Evolutionary conservation across 2,797 vertebrate species (phyloP), one percentile per base, ranked within the genome.

Genomic region (Coccyzus lansbergi): DNA sequence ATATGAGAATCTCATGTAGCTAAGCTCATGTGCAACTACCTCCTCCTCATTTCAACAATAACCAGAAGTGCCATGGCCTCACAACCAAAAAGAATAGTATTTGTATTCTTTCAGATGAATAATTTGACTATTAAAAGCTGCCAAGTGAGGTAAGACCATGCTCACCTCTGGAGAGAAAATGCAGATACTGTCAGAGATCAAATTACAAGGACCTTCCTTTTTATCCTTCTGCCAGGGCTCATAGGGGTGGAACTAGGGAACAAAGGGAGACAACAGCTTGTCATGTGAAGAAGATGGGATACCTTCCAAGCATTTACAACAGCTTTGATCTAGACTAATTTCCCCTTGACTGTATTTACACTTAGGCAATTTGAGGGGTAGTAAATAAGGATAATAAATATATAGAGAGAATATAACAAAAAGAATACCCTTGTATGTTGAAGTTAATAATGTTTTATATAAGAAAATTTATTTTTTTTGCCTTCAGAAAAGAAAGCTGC

Each of bases 401-500:
- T 15, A 34, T 28, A 44, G 33, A 79, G 3, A 38, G 1, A 56
- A 80, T 85, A 38, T 74, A 83, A 52, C 2, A 6, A 33, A 90
- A 68, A 67, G 19, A 34, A 74, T 76, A 69, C 1, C 3, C 4
- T 8, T 1, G 4, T 7, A 26, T 69, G 16, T 29, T 56, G 40
- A 76, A 71, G 16, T 59, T 71, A 69, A 67, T 63, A 60, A 46
- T 71, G 15, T 83, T 91, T 83, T 55, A 59, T 49, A 52, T 4
- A 55, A 51, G 20, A 76, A 59, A 70, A 34, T 49, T n/a, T n/a
- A 72, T 86, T 48, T 55, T 91, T 80, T 60, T 81, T 31, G 18
- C 26, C 65, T 74, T 85, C 56, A 44, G 33, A 89, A 48, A 83
- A 77, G 83, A 93, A 94, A 89, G n/a, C 68, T 84, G 63, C 25